Evolutionary conservation across 1,140 invertebrate genomes (phyloP).

Genomic region (Drosophila micromelanica): DNA sequence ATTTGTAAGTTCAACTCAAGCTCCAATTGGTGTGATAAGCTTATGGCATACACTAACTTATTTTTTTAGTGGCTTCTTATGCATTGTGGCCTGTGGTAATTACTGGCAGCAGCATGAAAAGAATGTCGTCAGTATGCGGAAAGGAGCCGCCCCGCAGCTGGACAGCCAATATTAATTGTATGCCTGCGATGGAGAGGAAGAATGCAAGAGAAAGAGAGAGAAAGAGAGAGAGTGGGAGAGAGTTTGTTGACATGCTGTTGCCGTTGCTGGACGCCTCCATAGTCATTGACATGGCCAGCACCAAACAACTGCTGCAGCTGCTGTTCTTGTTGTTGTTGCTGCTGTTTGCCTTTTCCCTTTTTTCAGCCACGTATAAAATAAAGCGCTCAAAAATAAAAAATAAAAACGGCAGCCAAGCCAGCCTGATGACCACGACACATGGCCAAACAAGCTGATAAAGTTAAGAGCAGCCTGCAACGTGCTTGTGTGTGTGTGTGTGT

Average conservation of each 20-base stretch:
- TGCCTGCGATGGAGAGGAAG: not conserved
- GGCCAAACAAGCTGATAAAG: constrained; percentile 72
- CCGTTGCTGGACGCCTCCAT: constrained; percentile 21
- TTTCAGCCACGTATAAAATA: constrained; percentile 18
- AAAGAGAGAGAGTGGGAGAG: not conserved
- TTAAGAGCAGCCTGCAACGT: constrained; percentile 62
- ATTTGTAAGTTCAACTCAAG: no score
- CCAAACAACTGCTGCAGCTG: not conserved
- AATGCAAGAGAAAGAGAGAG: not conserved
- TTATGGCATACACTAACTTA: no score
- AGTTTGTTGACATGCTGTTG: constrained; percentile 61
- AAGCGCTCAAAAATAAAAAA: constrained; percentile 19
- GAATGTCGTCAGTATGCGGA: constrained; percentile 7
- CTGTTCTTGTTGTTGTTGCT: not conserved
- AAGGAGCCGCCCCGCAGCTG: constrained; percentile 3
- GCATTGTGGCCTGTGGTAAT: constrained; percentile 18
- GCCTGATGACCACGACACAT: constrained; percentile 22
- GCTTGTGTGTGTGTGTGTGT: not conserved
- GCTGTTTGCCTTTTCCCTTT: constrained; percentile 7
- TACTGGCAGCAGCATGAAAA: constrained; percentile 16
- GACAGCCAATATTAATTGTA: constrained; percentile 22
- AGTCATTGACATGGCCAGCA: constrained; percentile 1
- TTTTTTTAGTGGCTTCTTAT: not conserved
- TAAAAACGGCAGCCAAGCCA: constrained; percentile 9
- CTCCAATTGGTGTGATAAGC: no score